Conservation (phyloP, 2,113 vertebrate species). For the Heterochromis multidens region DNA sequence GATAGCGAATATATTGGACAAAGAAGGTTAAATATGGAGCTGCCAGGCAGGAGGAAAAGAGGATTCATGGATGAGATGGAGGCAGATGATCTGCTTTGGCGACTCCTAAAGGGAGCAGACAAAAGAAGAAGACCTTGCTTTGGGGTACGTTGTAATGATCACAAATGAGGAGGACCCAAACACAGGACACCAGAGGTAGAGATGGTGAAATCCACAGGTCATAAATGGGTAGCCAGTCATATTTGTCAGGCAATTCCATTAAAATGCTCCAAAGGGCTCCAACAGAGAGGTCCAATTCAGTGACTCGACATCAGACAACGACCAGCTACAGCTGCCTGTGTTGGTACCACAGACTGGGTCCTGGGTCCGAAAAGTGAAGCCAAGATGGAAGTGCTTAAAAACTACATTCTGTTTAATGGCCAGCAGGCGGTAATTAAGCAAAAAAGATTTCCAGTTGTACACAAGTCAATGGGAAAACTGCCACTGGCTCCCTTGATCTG, state of each 20-base stretch:
- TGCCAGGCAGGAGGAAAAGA: neutral
- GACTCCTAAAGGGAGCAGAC: neutral
- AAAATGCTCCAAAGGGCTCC: neutral
- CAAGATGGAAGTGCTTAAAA: accelerated
- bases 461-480: too few relatives aligned
- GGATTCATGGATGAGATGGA: neutral
- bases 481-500: too few relatives aligned
- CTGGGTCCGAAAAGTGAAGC: too few relatives aligned
- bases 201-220: neutral
- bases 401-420: neutral
- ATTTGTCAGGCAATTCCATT: accelerated
- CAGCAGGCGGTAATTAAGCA: too few relatives aligned
- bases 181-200: neutral
- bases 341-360: accelerated
- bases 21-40: neutral
- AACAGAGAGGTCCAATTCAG: neutral
- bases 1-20: neutral
- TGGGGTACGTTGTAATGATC: neutral
- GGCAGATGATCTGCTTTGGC: neutral
- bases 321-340: neutral
- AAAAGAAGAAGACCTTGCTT: neutral
- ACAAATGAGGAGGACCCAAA: neutral
- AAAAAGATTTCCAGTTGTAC: too few relatives aligned
- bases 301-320: accelerated
- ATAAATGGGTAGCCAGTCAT: neutral